Evolutionary conservation across 2,888 invertebrate species (phyloP).

Genomic region (Brachypalpus laphriformis): DNA sequence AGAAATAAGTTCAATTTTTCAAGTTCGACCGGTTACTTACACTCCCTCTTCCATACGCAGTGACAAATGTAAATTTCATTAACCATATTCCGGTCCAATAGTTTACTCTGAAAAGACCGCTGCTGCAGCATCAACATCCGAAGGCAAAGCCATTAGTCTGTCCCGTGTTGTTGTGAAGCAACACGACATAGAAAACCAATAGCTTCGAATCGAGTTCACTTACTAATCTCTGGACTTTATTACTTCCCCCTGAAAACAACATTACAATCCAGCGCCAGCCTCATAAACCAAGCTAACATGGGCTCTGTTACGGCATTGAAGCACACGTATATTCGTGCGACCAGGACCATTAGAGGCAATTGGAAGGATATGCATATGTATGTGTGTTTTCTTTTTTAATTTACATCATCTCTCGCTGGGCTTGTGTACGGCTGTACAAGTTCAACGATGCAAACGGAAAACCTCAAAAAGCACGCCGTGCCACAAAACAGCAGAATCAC

Average conservation of each 20-base stretch:
- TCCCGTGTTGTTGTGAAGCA: constrained; percentile 23
- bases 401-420: constrained; percentile 18
- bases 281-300: constrained; percentile 65
- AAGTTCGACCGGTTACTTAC: neutral
- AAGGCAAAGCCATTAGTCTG: constrained; percentile 56
- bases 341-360: constrained; percentile 54
- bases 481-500: constrained; percentile 71
- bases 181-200: constrained; percentile 14
- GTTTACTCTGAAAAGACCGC: constrained; percentile 39
- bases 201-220: constrained; percentile 55
- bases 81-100: constrained; percentile 29
- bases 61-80: constrained; percentile 52
- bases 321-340: constrained; percentile 26
- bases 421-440: constrained; percentile 1
- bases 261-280: constrained; percentile 42
- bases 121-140: constrained; percentile 53
- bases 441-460: constrained; percentile 54
- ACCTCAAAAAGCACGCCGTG: constrained; percentile 71
- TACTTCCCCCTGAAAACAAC: constrained; percentile 44
- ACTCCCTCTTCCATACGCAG: neutral
- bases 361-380: constrained; percentile 38
- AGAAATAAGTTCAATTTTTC: neutral
- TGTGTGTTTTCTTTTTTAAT: neutral
- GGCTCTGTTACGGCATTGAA: constrained; percentile 41
- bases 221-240: constrained; percentile 71